Evolutionary conservation across 2,888 invertebrate species (phyloP).

Genomic region (Patella caerulea): DNA sequence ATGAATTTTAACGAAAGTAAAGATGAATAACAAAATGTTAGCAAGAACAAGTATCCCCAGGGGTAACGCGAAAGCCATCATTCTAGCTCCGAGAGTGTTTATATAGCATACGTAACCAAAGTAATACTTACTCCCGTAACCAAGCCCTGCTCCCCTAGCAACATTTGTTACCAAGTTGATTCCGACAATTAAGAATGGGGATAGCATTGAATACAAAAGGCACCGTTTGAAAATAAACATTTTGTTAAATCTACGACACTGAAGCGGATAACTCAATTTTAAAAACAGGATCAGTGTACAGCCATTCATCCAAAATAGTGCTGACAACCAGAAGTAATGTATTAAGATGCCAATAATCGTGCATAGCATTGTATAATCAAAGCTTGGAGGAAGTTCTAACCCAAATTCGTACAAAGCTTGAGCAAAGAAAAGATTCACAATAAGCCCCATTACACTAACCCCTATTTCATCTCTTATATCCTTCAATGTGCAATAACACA

Average conservation of each 20-base stretch:
- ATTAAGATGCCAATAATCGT: neutral
- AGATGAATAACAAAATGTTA: constrained; percentile 2
- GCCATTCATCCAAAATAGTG: constrained; percentile 16
- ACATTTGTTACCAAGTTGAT: neutral
- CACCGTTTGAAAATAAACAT: neutral
- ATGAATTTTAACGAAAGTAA: neutral
- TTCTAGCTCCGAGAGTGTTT: neutral
- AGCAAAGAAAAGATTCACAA: constrained; percentile 9
- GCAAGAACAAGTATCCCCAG: neutral
- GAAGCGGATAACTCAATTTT: neutral
- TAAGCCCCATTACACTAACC: neutral
- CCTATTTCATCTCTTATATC: neutral
- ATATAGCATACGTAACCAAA: neutral
- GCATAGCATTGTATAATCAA: neutral
- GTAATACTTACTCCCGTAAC: neutral
- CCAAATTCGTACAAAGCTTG: constrained; percentile 16
- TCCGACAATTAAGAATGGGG: neutral
- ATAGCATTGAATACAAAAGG: neutral
- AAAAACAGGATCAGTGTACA: constrained; percentile 12
- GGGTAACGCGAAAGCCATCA: constrained; percentile 6
- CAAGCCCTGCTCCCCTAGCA: neutral
- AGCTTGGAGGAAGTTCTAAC: neutral
- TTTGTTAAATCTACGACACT: neutral
- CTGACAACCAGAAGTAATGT: constrained; percentile 15
- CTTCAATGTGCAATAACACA: neutral